phyloP scores from a whole-genome alignment of 1,140 invertebrate genomes.

The Akabosia matsudoensis region DNA sequence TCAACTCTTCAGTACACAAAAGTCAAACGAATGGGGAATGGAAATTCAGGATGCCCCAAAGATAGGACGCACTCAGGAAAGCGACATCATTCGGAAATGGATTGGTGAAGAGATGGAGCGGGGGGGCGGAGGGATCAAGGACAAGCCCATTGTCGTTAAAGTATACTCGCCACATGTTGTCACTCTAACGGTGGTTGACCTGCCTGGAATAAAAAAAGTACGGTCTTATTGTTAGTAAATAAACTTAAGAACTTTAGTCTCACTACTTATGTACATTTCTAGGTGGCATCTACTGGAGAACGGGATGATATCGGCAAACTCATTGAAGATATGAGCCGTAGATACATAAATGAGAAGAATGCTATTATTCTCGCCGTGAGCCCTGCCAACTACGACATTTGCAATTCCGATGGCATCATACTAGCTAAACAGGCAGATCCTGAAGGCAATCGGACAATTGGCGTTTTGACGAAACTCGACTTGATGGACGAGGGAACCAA shows the following conservation, averaged over 20 bases:
- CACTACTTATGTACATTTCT: no score
- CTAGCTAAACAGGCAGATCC: conserved; percentile 58
- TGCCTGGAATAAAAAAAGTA: conserved; percentile 31
- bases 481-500: conserved; percentile 97
- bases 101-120: conserved; percentile 20
- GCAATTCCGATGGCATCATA: conserved; percentile 60
- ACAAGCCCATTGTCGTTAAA: conserved; percentile 18
- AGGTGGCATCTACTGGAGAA: conserved; percentile 52
- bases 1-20: background rate
- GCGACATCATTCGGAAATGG: conserved; percentile 18
- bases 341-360: conserved; percentile 52
- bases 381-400: conserved; percentile 60
- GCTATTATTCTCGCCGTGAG: conserved; percentile 55
- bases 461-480: conserved; percentile 77
- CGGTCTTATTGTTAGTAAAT: no score
- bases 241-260: no score
- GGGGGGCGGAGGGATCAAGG: background rate
- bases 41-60: conserved; percentile 3
- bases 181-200: conserved; percentile 29
- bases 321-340: conserved; percentile 49
- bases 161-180: conserved; percentile 23
- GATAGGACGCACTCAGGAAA: background rate
- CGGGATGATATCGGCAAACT: conserved; percentile 52
- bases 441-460: conserved; percentile 60
- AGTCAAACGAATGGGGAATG: background rate